Base-by-base conservation (phyloP, 2,797 vertebrate genomes). In the Cheirogaleus major region DNA sequence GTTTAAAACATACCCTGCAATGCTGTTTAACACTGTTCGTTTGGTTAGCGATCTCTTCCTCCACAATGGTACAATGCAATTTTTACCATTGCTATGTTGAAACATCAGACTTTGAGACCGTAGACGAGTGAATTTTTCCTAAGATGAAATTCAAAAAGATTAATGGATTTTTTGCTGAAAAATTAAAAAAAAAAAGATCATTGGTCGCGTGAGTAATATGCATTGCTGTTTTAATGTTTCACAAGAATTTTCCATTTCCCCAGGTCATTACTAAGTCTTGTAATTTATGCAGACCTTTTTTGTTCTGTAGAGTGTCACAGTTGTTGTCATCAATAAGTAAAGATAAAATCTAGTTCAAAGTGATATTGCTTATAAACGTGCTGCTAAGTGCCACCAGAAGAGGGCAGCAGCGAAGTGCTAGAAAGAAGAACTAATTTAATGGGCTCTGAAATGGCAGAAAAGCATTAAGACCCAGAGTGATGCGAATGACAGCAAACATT, bases 351-450 rank as follows among this genome's bases (percentile, higher is more conserved):
- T 23, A 27, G 30, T 67, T 83, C 18, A 45, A 41, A n/a, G 18
- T 41, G 61, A 11, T 30, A 20, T 30, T n/a, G 18, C 23, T 41
- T 50, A 12, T 7, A 22, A 61, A 25, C 10, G 14, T 50, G 25
- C 32, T 82, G 27, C 8, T 65, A 30, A 4, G 0, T 79, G 75
- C 23, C 11, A 76, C 96, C 97, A 94, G 92, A 61, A 97, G 96
- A 93, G 96, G 96, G 95, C 41, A 8, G 93, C 78, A 91, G 85
- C 63, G 94, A 93, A 80, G 59, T 78, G 9, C 13, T 35, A 9
- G 38, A 30, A 83, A 50, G 20, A 55, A 50, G 17, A 55, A 25
- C 38, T 7, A n/a, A 73, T 25, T 55, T 14, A 30, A 30, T 50
- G 5, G 14, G 59, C 18, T 80, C 38, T 86, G 45, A 63, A 59